Evolutionary conservation across 2,797 vertebrate genomes (phyloP), one percentile per base, ranked within the genome.

Genomic region (Microctenopoma stevenorrisi): DNA sequence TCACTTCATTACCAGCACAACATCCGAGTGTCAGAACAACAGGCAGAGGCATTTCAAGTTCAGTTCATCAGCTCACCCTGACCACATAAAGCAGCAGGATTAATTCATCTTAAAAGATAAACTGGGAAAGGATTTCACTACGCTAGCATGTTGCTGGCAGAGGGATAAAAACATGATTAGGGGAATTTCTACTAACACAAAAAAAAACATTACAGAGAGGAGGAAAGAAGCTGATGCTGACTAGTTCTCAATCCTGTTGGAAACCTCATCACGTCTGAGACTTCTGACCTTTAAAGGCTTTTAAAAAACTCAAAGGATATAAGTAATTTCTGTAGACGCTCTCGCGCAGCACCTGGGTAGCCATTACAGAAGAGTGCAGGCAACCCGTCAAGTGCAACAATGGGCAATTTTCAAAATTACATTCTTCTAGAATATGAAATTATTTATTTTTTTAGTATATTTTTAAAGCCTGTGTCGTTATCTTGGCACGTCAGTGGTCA

Each of bases 381-480:
- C 22, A 44, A 68, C 44, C 65, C 57, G 66, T 40, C 25, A 8
- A 62, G 74, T 65, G 68, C 30, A 80, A 86, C 67, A 48, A 22
- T n/a, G 56, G 63, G 77, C 74, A 83, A 86, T 87, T 89, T 81
- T 46, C 62, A 56, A 73, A 88, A 88, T 88, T 10, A 78, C 74
- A 74, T 75, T 88, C 69, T 77, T 70, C 35, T 49, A 50, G 53
- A 68, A 65, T 69, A 76, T 81, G 71, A 88, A 88, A 88, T 88
- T 74, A 85, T 76, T 22, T 22, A 22, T 22, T 22, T 22, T 58
- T 58, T 18, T 38, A 15, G 70, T 18, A 63, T 88, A 86, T 88
- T 91, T 87, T 88, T 88, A 85, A 85, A 86, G 74, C 53, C 40
- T 4, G 49, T 4, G 1, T 67, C 81, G 76, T 81, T 83, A 82